Evolutionary conservation across 2,888 invertebrate species (phyloP).

Genomic region (Pomacea canaliculata): DNA sequence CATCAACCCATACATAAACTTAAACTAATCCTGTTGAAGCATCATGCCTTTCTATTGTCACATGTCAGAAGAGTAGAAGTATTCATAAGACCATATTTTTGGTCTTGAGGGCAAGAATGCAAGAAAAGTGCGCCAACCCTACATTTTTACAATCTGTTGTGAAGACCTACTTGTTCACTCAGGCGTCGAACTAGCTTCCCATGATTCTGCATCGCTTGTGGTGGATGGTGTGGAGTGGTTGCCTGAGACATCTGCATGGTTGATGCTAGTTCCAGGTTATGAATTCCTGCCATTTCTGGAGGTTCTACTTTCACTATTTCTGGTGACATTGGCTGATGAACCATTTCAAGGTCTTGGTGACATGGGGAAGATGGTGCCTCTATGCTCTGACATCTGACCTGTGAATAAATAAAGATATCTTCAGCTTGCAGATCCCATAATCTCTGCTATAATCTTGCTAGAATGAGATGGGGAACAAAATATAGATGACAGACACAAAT

Average conservation of each 20-base stretch:
- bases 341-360: neutral
- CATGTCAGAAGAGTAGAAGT: no score
- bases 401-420: neutral
- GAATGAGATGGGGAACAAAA: no score
- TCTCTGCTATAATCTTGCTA: no score
- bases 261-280: neutral
- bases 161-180: slow-evolving; percentile 36
- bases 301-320: slow-evolving; percentile 16
- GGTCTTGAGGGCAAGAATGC: no score
- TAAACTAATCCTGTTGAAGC: no score
- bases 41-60: no score
- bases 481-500: no score
- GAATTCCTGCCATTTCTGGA: neutral
- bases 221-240: neutral
- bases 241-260: slow-evolving; percentile 9
- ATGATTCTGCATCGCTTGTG: slow-evolving; percentile 23
- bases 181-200: slow-evolving; percentile 38
- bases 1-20: no score
- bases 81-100: no score
- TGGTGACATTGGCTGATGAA: slow-evolving; percentile 14
- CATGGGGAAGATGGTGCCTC: slow-evolving; percentile 1
- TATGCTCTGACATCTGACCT: slow-evolving; percentile 20
- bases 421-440: no score
- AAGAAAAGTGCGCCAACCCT: no score
- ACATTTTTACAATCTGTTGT: no score